phyloP scores from a whole-genome alignment of 2,888 invertebrate genomes.

The Prosopocoilus inquinatus region DNA sequence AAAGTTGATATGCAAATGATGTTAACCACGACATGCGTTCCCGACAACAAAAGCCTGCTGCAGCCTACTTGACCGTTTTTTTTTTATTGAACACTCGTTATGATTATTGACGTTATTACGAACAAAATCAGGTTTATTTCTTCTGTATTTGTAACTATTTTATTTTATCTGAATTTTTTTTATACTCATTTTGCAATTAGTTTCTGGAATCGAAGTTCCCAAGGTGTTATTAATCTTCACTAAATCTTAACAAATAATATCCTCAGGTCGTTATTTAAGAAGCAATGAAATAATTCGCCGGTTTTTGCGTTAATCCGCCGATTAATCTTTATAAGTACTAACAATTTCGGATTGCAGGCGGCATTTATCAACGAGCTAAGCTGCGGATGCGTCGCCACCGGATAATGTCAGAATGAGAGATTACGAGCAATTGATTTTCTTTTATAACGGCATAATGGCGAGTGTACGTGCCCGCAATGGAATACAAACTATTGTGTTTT shows the following conservation, averaged over 20 bases:
- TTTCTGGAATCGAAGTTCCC: no score
- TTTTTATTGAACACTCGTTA: no score
- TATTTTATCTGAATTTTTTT: no score
- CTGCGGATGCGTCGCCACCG: slow-evolving; percentile 9
- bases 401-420: slow-evolving; percentile 21
- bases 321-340: slow-evolving; percentile 29
- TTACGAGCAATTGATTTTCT: slow-evolving; percentile 20
- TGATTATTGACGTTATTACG: no score
- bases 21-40: no score
- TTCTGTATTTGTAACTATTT: no score
- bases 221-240: no score
- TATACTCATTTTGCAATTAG: no score
- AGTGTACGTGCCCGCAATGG: slow-evolving; percentile 7
- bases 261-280: not conserved
- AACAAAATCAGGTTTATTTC: no score
- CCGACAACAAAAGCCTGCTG: no score
- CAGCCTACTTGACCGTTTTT: no score
- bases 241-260: not conserved
- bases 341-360: slow-evolving; percentile 28
- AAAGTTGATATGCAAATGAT: no score
- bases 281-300: not conserved
- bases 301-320: not conserved
- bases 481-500: slow-evolving; percentile 8
- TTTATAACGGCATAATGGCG: slow-evolving; percentile 13
- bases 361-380: slow-evolving; percentile 28